Conservation (phyloP, 53 echinoderm and acorn worm species). For the Holothuria scabra region DNA sequence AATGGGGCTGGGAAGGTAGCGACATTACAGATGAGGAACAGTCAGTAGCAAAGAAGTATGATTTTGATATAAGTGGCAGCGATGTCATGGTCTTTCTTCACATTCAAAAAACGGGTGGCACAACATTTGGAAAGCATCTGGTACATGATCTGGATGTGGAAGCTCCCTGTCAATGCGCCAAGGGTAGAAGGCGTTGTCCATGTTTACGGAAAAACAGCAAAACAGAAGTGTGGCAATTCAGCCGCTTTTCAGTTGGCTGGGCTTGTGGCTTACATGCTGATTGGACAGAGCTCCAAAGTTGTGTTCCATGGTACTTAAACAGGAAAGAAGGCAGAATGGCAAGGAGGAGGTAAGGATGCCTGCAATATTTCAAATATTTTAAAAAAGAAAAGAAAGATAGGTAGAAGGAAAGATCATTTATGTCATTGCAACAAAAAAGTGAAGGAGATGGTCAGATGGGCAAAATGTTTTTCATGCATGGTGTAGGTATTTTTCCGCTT, state of each 20-base stretch:
- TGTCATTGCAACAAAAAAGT: too few species aligned
- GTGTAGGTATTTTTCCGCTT: too few species aligned
- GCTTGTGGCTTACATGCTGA: constrained; percentile 93
- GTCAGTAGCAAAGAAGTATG: constrained; percentile 16
- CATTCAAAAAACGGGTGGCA: constrained; percentile 98
- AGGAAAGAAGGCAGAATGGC: constrained; percentile 63
- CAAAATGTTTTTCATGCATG: too few species aligned
- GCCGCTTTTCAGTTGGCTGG: constrained; percentile 86
- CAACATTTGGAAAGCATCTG: constrained; percentile 81
- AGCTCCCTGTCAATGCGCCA: constrained; percentile 72
- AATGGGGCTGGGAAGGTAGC: constrained; percentile 5
- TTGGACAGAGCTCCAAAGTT: constrained; percentile 88
- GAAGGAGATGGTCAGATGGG: too few species aligned
- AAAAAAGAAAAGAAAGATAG: too few species aligned
- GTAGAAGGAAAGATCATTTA: too few species aligned
- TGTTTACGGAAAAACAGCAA: constrained; percentile 76
- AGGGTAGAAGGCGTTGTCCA: constrained; percentile 55
- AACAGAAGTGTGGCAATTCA: constrained; percentile 81
- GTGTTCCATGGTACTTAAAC: constrained; percentile 82
- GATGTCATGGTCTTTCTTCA: constrained; percentile 93
- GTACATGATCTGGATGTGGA: constrained; percentile 68
- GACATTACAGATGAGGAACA: not conserved
- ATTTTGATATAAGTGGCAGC: constrained; percentile 57
- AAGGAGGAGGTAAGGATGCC: constrained; percentile 46
- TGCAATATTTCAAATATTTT: too few species aligned